These are phyloP conservation scores for Vollenhovia emeryi DNA, from an alignment of 1,140 invertebrate species.

Conservation along the genomic window DNA sequence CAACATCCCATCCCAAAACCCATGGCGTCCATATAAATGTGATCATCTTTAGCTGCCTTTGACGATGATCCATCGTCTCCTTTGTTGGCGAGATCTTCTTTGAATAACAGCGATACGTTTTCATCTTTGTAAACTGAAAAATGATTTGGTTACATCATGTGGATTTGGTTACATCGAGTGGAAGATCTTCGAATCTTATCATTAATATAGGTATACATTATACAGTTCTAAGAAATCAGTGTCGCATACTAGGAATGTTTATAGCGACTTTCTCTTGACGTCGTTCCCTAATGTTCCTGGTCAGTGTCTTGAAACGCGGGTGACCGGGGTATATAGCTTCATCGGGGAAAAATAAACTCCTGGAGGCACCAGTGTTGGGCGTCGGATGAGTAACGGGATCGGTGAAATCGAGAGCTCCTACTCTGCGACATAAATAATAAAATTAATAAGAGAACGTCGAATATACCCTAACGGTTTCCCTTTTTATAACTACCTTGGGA, in stretches of 20 bases:
- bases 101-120: slow-evolving; percentile 91
- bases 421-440: slow-evolving; percentile 85
- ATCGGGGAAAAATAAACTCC: slow-evolving; percentile 98
- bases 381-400: slow-evolving; percentile 90
- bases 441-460: background rate
- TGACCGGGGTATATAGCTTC: slow-evolving; percentile 97
- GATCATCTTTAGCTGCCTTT: slow-evolving; percentile 91
- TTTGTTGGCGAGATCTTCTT: slow-evolving; percentile 89
- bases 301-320: slow-evolving; percentile 98
- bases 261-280: slow-evolving; percentile 98
- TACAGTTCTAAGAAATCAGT: background rate
- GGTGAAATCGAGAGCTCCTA: slow-evolving; percentile 96
- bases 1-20: slow-evolving; percentile 99
- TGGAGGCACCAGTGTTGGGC: slow-evolving; percentile 91
- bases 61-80: slow-evolving; percentile 90
- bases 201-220: slow-evolving; percentile 10
- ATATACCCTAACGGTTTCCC: slow-evolving; percentile 12
- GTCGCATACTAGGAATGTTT: slow-evolving; percentile 94
- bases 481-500: slow-evolving; percentile 90
- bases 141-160: slow-evolving; percentile 55
- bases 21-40: slow-evolving; percentile 99
- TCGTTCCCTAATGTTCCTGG: slow-evolving; percentile 96
- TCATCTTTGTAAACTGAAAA: slow-evolving; percentile 94
- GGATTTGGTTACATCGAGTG: background rate
- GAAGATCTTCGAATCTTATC: background rate